Evolutionary conservation across 92 coral and sea anemone species (phyloP).

Genomic region (Actinostola sp.): DNA sequence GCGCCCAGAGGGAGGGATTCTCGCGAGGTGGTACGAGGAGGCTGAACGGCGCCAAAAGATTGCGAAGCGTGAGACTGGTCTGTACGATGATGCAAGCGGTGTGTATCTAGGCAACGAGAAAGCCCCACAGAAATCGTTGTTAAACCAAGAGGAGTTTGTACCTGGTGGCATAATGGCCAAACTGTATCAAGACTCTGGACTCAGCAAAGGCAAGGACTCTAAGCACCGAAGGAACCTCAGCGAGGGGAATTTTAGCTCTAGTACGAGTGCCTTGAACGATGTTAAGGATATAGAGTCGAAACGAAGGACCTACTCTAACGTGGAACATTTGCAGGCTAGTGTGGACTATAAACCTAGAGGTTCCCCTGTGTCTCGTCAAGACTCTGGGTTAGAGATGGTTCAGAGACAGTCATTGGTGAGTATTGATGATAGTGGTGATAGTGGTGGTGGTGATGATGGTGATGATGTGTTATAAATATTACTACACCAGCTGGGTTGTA

Average conservation of each 20-base stretch:
- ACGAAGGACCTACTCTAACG: constrained; percentile 71
- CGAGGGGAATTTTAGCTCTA: constrained; percentile 58
- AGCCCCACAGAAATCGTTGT: constrained; percentile 55
- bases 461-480: constrained; percentile 30
- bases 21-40: constrained; percentile 80
- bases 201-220: constrained; percentile 12
- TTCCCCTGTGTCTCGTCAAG: not conserved
- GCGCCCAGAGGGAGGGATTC: constrained; percentile 60
- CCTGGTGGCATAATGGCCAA: constrained; percentile 83
- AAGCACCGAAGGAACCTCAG: constrained; percentile 77
- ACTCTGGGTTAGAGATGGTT: constrained; percentile 6
- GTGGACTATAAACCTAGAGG: constrained; percentile 16
- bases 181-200: constrained; percentile 45
- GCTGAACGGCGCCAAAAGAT: constrained; percentile 81
- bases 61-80: constrained; percentile 79
- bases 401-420: constrained; percentile 29
- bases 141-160: constrained; percentile 55
- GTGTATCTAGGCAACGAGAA: constrained; percentile 93
- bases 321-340: constrained; percentile 37
- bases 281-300: constrained; percentile 48
- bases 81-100: constrained; percentile 94
- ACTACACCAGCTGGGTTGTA: too few species aligned
- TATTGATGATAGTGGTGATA: not conserved
- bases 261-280: constrained; percentile 16
- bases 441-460: constrained; percentile 4